Evolutionary conservation across 2,888 invertebrate species (phyloP).

Genomic region (Melolontha melolontha): DNA sequence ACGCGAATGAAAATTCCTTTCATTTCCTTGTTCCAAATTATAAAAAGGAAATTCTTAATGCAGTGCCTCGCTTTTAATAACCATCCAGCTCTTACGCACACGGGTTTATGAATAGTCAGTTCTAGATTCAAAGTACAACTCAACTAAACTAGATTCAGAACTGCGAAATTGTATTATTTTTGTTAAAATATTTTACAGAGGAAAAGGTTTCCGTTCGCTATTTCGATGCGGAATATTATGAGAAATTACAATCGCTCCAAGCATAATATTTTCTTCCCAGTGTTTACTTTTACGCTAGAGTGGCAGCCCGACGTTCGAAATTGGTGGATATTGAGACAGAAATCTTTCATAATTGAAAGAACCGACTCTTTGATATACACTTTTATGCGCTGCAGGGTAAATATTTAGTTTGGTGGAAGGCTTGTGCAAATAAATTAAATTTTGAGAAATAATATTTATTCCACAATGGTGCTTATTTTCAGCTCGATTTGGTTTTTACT

Average conservation of each 20-base stretch:
- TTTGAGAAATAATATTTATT: constrained; percentile 41
- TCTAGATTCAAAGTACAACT: too few species aligned
- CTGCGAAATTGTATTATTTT: too few species aligned
- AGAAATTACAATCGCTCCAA: constrained; percentile 49
- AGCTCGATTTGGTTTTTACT: constrained; percentile 24
- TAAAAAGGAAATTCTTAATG: too few species aligned
- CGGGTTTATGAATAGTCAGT: too few species aligned
- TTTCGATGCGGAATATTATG: constrained; percentile 44
- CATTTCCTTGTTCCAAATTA: too few species aligned
- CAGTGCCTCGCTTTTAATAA: too few species aligned
- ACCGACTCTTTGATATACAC: constrained; percentile 39
- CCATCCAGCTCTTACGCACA: too few species aligned
- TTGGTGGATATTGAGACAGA: constrained; percentile 47
- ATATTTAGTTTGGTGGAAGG: constrained; percentile 39
- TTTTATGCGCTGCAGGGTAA: constrained; percentile 26
- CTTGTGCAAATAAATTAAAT: constrained; percentile 42
- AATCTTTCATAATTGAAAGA: constrained; percentile 50
- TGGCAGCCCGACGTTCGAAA: constrained; percentile 45
- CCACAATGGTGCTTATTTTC: constrained; percentile 38
- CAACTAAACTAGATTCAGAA: too few species aligned
- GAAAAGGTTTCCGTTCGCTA: too few species aligned
- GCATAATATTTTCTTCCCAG: constrained; percentile 45
- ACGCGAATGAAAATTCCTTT: too few species aligned
- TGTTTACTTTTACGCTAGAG: constrained; percentile 45
- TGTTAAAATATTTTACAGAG: too few species aligned